phyloP scores from a whole-genome alignment of 64 coral and sea anemone genomes.

The Montipora cactus region DNA sequence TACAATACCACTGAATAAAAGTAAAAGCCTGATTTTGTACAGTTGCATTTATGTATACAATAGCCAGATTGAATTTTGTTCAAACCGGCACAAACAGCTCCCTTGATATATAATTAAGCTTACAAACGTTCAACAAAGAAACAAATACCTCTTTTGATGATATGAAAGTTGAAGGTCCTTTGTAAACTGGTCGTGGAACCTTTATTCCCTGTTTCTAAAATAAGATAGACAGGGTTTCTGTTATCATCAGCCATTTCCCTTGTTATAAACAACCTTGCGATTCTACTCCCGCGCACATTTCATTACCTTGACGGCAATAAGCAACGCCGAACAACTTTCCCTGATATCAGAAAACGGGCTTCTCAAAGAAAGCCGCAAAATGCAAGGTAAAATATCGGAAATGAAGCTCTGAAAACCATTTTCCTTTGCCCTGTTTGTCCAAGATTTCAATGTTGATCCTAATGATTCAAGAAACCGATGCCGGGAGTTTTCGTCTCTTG shows the following conservation, averaged over 20 bases:
- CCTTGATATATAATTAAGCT: neutral
- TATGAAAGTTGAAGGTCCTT: slow-evolving; percentile 88
- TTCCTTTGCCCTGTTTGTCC: slow-evolving; percentile 61
- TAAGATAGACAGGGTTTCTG: slow-evolving; percentile 3
- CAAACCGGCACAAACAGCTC: neutral
- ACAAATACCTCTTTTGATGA: slow-evolving; percentile 93
- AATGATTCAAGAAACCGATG: slow-evolving; percentile 83
- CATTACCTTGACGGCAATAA: slow-evolving; percentile 86
- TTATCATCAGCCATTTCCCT: slow-evolving; percentile 13
- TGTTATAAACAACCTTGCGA: neutral
- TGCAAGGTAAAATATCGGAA: slow-evolving; percentile 81
- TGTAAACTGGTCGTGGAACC: slow-evolving; percentile 78
- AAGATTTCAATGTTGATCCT: slow-evolving; percentile 65
- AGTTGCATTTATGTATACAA: neutral
- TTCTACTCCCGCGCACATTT: neutral
- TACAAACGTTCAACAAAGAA: neutral
- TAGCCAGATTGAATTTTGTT: neutral
- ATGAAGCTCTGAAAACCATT: slow-evolving; percentile 78
- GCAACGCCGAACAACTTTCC: slow-evolving; percentile 73
- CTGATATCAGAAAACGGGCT: slow-evolving; percentile 96
- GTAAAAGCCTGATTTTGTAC: neutral
- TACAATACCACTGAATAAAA: neutral
- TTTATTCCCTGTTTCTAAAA: slow-evolving; percentile 78
- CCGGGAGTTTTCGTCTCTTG: slow-evolving; percentile 78
- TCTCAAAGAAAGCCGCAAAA: slow-evolving; percentile 86